Evolutionary conservation across 2,888 invertebrate genomes (phyloP), one percentile per base, ranked within the genome.

Genomic region (Dolichomitus sp.): DNA sequence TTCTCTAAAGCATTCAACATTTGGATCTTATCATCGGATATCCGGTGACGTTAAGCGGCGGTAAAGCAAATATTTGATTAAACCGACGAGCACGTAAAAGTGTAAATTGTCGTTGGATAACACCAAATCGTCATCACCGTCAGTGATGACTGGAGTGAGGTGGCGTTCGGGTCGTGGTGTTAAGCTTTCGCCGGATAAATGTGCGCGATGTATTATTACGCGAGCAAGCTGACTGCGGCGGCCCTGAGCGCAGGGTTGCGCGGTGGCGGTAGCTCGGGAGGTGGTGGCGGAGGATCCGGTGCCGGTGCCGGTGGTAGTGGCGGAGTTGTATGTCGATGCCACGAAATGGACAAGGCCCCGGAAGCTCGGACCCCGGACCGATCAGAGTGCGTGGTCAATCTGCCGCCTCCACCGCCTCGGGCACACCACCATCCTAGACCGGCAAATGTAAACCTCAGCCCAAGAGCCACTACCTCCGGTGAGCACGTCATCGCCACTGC

Each of bases 141-240:
- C 91, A 93, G 93, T 93, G 91, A 93, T 93, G 93, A 93, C 91
- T 90, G 90, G 88, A 91, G 92, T 90, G 92, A 91, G 89, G 92
- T 91, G 91, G 92, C 90, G 89, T 87, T 90, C 87, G 86, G 91
- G 92, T 85, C 91, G 92, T 90, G 93, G 91, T 91, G 92, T 92
- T 92, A 91, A 93, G 91, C 91, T 92, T 87, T 90, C 91, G 88
- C 89, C 89, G 91, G 90, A 92, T 93, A 92, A 93, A 93, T 93
- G 93, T 93, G 93, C 92, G 96, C 96, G 94, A 96, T 96, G 96
- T 96, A 96, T 95, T 96, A 95, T 93, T 96, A 96, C 95, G 96
- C 96, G 91, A 96, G 95, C 94, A 96, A 95, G 94, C 93, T 96
- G 92, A 95, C 95, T 93, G 95, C 95, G 92, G 95, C 93, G 91